Conservation (phyloP, 64 coral and sea anemone species). For the Porites australiensis region DNA sequence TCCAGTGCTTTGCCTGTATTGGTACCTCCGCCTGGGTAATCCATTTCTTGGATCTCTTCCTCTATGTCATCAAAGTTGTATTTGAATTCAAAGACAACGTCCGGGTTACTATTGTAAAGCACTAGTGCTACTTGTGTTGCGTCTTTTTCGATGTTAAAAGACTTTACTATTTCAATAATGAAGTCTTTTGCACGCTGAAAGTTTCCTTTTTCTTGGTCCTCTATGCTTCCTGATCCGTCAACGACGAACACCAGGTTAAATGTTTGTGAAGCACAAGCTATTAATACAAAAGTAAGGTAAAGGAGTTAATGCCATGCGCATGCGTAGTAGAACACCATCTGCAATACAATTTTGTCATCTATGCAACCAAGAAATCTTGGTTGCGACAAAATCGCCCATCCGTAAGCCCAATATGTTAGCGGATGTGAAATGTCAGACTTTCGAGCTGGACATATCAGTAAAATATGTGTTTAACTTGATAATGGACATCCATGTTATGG, state of each 20-base stretch:
- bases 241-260: conserved; percentile 48
- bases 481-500: too few relatives aligned
- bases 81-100: conserved; percentile 1
- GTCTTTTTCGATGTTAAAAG: conserved; percentile 30
- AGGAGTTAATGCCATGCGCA: too few relatives aligned
- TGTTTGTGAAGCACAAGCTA: conserved; percentile 21
- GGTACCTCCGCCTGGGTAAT: not conserved
- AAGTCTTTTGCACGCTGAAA: conserved; percentile 46
- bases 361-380: too few relatives aligned
- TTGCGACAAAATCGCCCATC: too few relatives aligned
- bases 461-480: too few relatives aligned
- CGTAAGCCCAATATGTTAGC: too few relatives aligned
- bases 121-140: conserved; percentile 22
- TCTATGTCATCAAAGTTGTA: not conserved
- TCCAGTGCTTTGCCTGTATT: conserved; percentile 4
- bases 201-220: conserved; percentile 30
- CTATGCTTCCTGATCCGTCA: conserved; percentile 51
- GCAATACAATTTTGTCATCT: too few relatives aligned
- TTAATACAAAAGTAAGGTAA: not conserved
- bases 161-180: conserved; percentile 28
- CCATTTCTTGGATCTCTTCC: not conserved
- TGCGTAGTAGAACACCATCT: too few relatives aligned
- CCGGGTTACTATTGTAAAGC: not conserved
- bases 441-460: too few relatives aligned
- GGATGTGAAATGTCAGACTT: too few relatives aligned